phyloP scores from a whole-genome alignment of 2,797 vertebrate species.

The Adelosebastes latens region DNA sequence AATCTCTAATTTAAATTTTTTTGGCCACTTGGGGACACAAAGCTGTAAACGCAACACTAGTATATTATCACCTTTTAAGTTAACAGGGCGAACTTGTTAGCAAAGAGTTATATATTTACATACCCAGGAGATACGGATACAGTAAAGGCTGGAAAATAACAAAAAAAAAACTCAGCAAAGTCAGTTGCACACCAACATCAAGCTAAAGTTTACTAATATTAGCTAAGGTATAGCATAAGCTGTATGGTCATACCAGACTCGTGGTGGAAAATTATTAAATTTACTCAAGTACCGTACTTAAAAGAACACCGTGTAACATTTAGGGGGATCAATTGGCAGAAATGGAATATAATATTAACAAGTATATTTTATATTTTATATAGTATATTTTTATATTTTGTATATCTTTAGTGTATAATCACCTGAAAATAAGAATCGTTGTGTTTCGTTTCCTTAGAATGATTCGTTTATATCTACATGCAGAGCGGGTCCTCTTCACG shows the following conservation, averaged over 20 bases:
- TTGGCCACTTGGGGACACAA: not conserved
- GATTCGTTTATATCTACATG: too few species aligned
- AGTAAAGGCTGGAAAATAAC: not conserved
- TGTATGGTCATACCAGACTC: not conserved
- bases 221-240: not conserved
- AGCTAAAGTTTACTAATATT: not conserved
- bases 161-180: not conserved
- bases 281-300: not conserved
- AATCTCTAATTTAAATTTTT: not conserved
- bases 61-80: not conserved
- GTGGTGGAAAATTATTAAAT: not conserved
- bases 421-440: too few species aligned
- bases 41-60: not conserved
- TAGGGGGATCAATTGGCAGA: too few species aligned
- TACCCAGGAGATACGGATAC: not conserved
- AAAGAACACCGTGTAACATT: too few species aligned
- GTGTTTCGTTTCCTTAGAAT: too few species aligned
- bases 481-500: too few species aligned
- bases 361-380: too few species aligned
- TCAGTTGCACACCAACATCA: not conserved
- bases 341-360: too few species aligned
- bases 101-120: not conserved
- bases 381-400: too few species aligned
- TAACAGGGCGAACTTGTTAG: too few species aligned
- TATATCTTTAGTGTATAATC: too few species aligned